These are phyloP conservation scores for Copsychus sechellarum DNA, from an alignment of 2,113 vertebrate genomes.

Conservation along the genomic window DNA sequence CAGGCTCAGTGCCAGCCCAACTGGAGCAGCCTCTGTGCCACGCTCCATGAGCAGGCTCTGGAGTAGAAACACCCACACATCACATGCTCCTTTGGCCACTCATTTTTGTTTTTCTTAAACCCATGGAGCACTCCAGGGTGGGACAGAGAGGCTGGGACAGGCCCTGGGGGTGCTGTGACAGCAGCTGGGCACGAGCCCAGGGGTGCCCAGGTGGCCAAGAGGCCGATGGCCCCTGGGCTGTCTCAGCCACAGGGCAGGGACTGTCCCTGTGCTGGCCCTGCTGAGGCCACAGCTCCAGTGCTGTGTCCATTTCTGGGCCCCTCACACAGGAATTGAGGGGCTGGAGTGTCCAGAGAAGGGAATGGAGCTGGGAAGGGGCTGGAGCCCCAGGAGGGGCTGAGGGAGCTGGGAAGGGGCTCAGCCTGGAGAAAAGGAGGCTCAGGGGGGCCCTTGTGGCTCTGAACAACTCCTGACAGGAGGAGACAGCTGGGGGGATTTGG, in stretches of 20 bases:
- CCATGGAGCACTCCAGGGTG: background rate
- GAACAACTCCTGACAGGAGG: background rate
- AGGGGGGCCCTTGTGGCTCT: background rate
- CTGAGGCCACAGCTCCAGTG: too few relatives aligned
- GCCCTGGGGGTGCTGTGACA: background rate
- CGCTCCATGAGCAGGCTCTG: background rate
- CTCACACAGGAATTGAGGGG: background rate
- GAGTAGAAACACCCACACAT: background rate
- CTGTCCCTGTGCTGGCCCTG: background rate
- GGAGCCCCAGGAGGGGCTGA: background rate
- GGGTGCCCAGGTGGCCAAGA: background rate
- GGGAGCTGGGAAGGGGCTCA: background rate
- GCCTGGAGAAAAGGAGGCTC: background rate
- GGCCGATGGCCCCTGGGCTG: too few relatives aligned
- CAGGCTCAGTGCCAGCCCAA: background rate
- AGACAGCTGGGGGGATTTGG: rapidly evolving
- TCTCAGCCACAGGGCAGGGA: background rate
- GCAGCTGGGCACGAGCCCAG: background rate
- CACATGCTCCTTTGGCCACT: background rate
- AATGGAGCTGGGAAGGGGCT: rapidly evolving
- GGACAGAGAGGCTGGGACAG: background rate
- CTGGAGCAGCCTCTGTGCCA: rapidly evolving
- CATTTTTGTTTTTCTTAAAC: background rate
- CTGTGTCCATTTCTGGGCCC: too few relatives aligned
- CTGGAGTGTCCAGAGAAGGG: background rate